Base-by-base conservation (phyloP, 2,888 invertebrate species). In the Chloroclysta siterata region DNA sequence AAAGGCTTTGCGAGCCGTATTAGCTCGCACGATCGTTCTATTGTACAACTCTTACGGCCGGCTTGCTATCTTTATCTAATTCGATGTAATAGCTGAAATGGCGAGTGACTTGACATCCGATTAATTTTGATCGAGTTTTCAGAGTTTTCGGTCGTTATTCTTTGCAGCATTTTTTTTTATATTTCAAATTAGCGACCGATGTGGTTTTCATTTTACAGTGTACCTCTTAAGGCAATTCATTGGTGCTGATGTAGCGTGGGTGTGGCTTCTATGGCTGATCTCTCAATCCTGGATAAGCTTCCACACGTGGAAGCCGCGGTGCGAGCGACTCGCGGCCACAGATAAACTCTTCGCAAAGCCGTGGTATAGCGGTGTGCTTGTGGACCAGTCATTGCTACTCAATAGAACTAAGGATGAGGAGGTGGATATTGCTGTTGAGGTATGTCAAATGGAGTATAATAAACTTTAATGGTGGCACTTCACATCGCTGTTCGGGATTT, bases 281-380 rank as follows among this genome's bases (percentile, higher is more conserved):
- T 97, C 98, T 0, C 98, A 98, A 84, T 94, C 96, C 0, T 98
- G 98, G 97, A 95, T 98, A 41, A 96, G 97, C 0, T 84, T 95
- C 57, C 98, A 98, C 82, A 94, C 97, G 57, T 99, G 98, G 98
- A 94, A 93, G 58, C 97, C 97, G 0, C 94, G 95, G 62, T 96
- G 96, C 75, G 97, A 97, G 81, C 94, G 97, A 72, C 94, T 98
- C 71, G 97, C 98, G 0, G 94, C 95, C 44, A 96, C 97, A 0
- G 98, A 98, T 80, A 96, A 95, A 81, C 89, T 99, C 48, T 99
- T 98, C 82, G 94, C 96, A 5, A 94, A 95, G 66, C 97, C 97
- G 2, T 96, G 97, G 95, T 98, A 97, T 87, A 95, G 95, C 77
- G 95, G 97, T 0, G 94, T 96, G 2, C 87, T 98, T 15, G 94